Conservation (phyloP, 2,888 invertebrate genomes). For the Latrodectus elegans region DNA sequence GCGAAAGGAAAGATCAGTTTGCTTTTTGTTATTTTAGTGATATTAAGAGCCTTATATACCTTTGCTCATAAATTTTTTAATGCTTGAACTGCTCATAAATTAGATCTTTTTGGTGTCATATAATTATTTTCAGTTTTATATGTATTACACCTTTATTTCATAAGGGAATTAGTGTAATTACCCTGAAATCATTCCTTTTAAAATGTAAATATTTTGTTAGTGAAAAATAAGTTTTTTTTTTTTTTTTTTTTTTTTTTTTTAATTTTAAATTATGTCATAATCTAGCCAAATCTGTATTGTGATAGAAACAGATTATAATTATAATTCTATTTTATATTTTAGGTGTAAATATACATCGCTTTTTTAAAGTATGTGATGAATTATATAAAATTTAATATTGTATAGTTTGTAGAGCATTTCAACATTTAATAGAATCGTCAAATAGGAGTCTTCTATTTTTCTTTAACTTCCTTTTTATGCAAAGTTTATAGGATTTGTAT, state of each 20-base stretch:
- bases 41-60: background rate
- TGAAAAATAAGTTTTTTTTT: background rate
- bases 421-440: background rate
- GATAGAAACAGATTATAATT: too few relatives aligned
- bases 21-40: background rate
- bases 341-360: slow-evolving; percentile 18
- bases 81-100: slow-evolving; percentile 2
- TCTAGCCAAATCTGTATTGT: too few relatives aligned
- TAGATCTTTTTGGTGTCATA: background rate
- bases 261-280: too few relatives aligned
- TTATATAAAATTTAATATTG: too few relatives aligned
- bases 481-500: background rate
- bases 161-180: too few relatives aligned
- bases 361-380: background rate
- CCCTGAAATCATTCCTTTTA: too few relatives aligned
- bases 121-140: background rate
- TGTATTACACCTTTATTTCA: too few relatives aligned
- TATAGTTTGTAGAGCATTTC: background rate
- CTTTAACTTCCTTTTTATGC: background rate
- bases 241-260: too few relatives aligned
- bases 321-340: slow-evolving; percentile 6
- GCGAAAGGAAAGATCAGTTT: too few relatives aligned
- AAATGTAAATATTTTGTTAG: background rate
- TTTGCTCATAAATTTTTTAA: background rate
- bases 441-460: background rate